phyloP scores from a whole-genome alignment of 1,140 invertebrate species.

The Drosophila busckii region DNA sequence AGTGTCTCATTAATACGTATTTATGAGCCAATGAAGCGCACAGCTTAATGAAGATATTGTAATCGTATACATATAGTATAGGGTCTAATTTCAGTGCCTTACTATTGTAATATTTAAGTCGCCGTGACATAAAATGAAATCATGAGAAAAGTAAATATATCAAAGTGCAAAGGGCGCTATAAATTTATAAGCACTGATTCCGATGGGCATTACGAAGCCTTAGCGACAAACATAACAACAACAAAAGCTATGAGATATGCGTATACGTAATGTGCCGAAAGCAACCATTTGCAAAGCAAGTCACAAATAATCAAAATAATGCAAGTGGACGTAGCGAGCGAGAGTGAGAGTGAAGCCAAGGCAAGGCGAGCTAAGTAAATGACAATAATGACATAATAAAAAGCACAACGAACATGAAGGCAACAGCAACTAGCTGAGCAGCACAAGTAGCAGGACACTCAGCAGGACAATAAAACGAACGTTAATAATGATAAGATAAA shows the following conservation, averaged over 20 bases:
- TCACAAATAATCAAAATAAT: conserved; percentile 72
- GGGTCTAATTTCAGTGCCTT: too few relatives aligned
- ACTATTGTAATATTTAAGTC: too few relatives aligned
- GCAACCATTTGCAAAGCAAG: conserved; percentile 40
- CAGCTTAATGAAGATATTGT: too few relatives aligned
- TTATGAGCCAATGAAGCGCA: too few relatives aligned
- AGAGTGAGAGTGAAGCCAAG: not conserved
- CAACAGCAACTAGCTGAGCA: conserved; percentile 24
- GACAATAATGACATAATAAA: conserved; percentile 77
- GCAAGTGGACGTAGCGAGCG: conserved; percentile 30
- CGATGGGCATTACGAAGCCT: too few relatives aligned
- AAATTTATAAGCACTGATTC: too few relatives aligned
- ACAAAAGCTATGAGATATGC: conserved; percentile 29
- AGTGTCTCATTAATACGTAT: conserved; percentile 21
- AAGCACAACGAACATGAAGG: conserved; percentile 52
- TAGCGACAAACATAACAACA: conserved; percentile 54
- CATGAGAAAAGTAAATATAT: too few relatives aligned
- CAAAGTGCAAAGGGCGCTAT: too few relatives aligned
- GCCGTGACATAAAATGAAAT: too few relatives aligned
- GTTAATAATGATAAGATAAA: conserved; percentile 77
- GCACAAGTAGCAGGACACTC: conserved; percentile 19
- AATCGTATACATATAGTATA: too few relatives aligned
- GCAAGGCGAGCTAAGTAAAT: conserved; percentile 47
- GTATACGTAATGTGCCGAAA: conserved; percentile 58
- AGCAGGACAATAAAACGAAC: conserved; percentile 71